Conservation (phyloP, 2,888 invertebrate species). For the Phaonia tiefii region DNA sequence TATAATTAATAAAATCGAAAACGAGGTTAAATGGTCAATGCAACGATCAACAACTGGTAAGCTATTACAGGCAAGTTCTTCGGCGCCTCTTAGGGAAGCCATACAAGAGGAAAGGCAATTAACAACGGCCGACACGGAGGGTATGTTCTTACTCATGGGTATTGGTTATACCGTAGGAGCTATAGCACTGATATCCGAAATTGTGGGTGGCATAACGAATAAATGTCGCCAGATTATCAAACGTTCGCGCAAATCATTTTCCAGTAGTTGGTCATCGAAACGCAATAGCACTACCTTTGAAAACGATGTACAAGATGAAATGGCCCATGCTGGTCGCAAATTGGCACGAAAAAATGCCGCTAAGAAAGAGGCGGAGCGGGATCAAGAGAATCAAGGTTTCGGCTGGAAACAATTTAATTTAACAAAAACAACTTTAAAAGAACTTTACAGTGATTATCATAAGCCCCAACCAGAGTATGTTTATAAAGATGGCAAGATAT, state of each 20-base stretch:
- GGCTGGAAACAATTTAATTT: slow-evolving; percentile 77
- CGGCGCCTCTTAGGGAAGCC: slow-evolving; percentile 79
- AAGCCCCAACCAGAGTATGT: slow-evolving; percentile 68
- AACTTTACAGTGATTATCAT: slow-evolving; percentile 74
- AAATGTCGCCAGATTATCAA: slow-evolving; percentile 81
- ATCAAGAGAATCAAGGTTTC: slow-evolving; percentile 70
- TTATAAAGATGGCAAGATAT: slow-evolving; percentile 58
- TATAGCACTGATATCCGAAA: slow-evolving; percentile 85
- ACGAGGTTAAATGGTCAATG: slow-evolving; percentile 88
- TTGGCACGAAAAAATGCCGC: slow-evolving; percentile 69
- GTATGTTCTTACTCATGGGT: slow-evolving; percentile 89
- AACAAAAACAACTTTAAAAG: slow-evolving; percentile 76
- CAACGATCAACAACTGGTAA: slow-evolving; percentile 84
- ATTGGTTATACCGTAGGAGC: slow-evolving; percentile 86
- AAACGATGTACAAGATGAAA: slow-evolving; percentile 34
- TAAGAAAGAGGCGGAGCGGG: slow-evolving; percentile 68
- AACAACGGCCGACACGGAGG: slow-evolving; percentile 90
- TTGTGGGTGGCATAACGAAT: slow-evolving; percentile 86
- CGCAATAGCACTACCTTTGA: slow-evolving; percentile 66
- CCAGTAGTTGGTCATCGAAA: slow-evolving; percentile 72
- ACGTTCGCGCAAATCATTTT: slow-evolving; percentile 71
- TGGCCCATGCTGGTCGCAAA: slow-evolving; percentile 69
- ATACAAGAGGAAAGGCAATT: slow-evolving; percentile 86
- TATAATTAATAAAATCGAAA: slow-evolving; percentile 84
- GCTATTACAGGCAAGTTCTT: slow-evolving; percentile 83